Evolutionary conservation across 2,888 invertebrate species (phyloP).

Genomic region (Leucozona laternaria): DNA sequence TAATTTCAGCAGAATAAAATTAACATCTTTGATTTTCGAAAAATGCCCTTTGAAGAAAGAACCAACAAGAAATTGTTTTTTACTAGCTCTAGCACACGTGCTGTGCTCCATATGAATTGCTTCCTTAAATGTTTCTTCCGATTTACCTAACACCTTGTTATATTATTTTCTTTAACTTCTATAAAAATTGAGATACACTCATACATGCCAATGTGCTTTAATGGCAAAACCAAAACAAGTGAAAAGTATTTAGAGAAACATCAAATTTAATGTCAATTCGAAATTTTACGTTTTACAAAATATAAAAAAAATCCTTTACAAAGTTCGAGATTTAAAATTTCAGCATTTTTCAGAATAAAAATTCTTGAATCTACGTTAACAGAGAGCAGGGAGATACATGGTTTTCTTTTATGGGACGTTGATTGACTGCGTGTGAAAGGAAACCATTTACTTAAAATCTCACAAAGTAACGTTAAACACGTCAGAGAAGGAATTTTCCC

Average conservation of each 20-base stretch:
- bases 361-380: background rate
- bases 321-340: background rate
- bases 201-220: background rate
- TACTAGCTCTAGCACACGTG: too few species aligned
- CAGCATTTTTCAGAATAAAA: background rate
- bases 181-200: too few species aligned
- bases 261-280: background rate
- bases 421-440: background rate
- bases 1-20: too few species aligned
- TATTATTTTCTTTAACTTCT: too few species aligned
- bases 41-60: too few species aligned
- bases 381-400: background rate
- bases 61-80: too few species aligned
- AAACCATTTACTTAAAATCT: conserved; percentile 1
- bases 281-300: background rate
- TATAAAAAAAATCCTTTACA: background rate
- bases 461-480: conserved; percentile 1
- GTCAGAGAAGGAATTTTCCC: background rate
- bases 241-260: background rate
- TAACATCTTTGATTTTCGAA: too few species aligned
- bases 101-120: too few species aligned
- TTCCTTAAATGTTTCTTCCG: too few species aligned
- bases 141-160: too few species aligned
- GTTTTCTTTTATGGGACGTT: background rate
- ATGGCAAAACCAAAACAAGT: background rate